Base-by-base conservation (phyloP, 2,113 vertebrate genomes). In the Tragelaphus buxtoni region DNA sequence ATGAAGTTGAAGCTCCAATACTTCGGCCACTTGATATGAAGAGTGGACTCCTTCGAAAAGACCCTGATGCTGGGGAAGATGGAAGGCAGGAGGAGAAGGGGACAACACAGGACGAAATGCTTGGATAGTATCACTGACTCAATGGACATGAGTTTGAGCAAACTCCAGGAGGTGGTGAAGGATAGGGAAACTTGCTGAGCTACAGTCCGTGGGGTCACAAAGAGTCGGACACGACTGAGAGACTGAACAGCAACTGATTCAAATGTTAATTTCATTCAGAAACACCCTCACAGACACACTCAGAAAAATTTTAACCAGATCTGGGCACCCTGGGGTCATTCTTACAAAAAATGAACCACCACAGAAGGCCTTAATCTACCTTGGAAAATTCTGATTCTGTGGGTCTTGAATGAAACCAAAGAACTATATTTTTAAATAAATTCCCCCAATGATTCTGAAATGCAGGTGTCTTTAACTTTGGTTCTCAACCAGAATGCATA, bases 251-350 rank as follows among this genome's bases (percentile, higher is more conserved):
- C 65, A 72, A 39, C n/a, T 39, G 7, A 58, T 63, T 16, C 11
- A 39, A n/a, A 69, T 18, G 42, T 77, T 82, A 53, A 56, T 51
- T 45, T 56, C 35, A 79, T 35, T 30, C 45, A 81, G 80, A 94
- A 90, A 61, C 56, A 72, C 39, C 16, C 7, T 80, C 39, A 53
- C 4, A 49, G 85, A 90, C 32, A 90, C 0, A 65, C 16, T 14
- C 28, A 63, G 76, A 94, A 90, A 72, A 47, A 58, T 53, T 49
- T 83, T 47, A 92, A 51, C 24, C 39, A 80, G 53, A 30, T 91
- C 60, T 49, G 12, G 60, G 87, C 56, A 88, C 7, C 18, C 16
- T 35, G 45, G 45, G 13, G 22, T 69, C 51, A 79, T 47, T 47
- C 24, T 77, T 87, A 60, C 17, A 88, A 20, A 55, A 51, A 81